Base-by-base conservation (phyloP, 2,888 invertebrate species). In the Priocnemis perturbator region DNA sequence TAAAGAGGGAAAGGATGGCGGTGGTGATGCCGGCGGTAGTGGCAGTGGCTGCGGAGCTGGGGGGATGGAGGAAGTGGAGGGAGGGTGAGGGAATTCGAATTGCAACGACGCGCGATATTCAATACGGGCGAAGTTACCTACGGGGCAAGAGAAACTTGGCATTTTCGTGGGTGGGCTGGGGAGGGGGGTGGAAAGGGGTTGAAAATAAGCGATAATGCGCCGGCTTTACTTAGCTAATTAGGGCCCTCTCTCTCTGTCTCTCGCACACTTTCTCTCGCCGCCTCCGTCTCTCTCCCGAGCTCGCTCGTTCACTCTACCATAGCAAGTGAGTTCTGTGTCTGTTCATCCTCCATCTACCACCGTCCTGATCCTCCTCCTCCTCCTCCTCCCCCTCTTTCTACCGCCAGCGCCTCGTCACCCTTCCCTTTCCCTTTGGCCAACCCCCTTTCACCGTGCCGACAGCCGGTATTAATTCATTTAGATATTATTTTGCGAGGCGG, bases 161-260 rank as follows among this genome's bases (percentile, higher is more conserved):
- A 75, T 81, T 81, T 76, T 71, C 78, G 72, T 76, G 62, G 60
- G 65, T 59, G 58, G 56, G 55, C 23, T 30, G 20, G 67, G 47
- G 66, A 60, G 68, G 61, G 64, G 64, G 60, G 61, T 11, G 70
- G 81, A 81, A 50, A 79, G 77, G 85, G 84, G 81, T 85, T 83
- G 83, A 83, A 87, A 87, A 85, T 86, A 88, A 87, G 88, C 86
- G 88, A 88, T 87, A 88, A 88, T 86, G 84, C 87, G 81, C 78
- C 78, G 82, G 87, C 88, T 88, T 88, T 89, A 89, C 88, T 89
- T 87, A 89, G 88, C 88, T 89, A 89, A 89, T 89, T 88, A 88
- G 86, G 82, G 69, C 79, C 74, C n/a, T 17, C 50, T 50, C 50
- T 53, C 69, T 60, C 57, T 48, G 52, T 59, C 60, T 61, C 58